Evolutionary conservation across 2,888 invertebrate species (phyloP), one percentile per base, ranked within the genome.

Genomic region (Sclerodermus sp.): DNA sequence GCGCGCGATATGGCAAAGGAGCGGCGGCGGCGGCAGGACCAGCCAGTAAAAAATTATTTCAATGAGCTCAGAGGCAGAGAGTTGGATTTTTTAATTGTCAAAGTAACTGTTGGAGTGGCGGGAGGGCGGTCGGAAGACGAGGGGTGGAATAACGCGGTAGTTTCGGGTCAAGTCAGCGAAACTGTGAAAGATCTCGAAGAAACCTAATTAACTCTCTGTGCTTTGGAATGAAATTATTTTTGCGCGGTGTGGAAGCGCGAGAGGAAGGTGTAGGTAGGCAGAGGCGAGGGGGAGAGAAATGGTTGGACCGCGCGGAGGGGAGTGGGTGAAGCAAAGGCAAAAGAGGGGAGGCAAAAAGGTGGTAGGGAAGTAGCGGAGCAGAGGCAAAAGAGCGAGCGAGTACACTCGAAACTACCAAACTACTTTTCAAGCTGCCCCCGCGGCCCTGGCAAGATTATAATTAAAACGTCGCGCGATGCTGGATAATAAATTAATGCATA

Each of bases 401-500:
- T 31, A 47, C 55, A 47, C 49, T 65, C 63, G 68, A 69, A 73
- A 73, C 71, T 73, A 71, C 71, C 69, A 73, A 73, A 71, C 73
- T 73, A 71, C 73, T 67, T 73, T 66, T 73, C 70, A 71, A 68
- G 62, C 68, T 64, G 63, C 67, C 68, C 71, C 67, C 63, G 65
- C 69, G 68, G 69, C 66, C 58, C 62, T 61, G 60, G 61, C 67
- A 71, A 67, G 69, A 74, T 74, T 74, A 74, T 75, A 74, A 75
- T 76, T 76, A 76, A 76, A 76, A 74, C 74, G 75, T 76, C 75
- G 74, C 73, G 62, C 66, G 58, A 68, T 53, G 59, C 64, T 61
- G 73, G 65, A 74, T 75, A 71, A 75, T 76, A 75, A 74, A 76
- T 76, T 74, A 75, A 76, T 75, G 73, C 73, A 72, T 74, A 76